Conservation (phyloP, 2,888 invertebrate genomes). For the Pomacea canaliculata region DNA sequence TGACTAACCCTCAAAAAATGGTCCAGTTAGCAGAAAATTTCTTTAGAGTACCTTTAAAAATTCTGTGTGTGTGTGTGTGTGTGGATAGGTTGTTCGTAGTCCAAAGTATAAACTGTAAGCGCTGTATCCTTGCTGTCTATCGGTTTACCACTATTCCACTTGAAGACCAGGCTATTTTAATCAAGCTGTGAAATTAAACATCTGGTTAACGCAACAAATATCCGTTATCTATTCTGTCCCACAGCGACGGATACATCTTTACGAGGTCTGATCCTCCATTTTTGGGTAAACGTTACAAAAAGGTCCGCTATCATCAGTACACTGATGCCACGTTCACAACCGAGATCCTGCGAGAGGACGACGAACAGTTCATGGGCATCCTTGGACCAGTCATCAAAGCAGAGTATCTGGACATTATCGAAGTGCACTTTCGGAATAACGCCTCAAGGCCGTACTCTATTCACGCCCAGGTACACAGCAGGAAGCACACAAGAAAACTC, state of each 20-base stretch:
- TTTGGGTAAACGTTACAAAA: constrained; percentile 15
- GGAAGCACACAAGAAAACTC: too few species aligned
- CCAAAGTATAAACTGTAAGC: too few species aligned
- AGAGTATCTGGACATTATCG: constrained; percentile 32
- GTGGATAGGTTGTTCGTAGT: too few species aligned
- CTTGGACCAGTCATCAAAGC: constrained; percentile 34
- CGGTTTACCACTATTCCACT: too few species aligned
- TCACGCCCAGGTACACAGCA: constrained; percentile 2
- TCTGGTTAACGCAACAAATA: too few species aligned
- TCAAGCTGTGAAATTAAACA: too few species aligned
- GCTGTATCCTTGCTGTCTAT: too few species aligned
- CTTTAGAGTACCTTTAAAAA: too few species aligned
- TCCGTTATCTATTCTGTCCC: background rate
- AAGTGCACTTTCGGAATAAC: constrained; percentile 17
- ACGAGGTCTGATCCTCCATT: constrained; percentile 3
- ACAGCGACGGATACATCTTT: constrained; percentile 13
- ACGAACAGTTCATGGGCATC: constrained; percentile 29
- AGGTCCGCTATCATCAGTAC: constrained; percentile 23
- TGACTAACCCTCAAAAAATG: too few species aligned
- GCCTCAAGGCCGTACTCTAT: constrained; percentile 17
- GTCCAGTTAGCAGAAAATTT: too few species aligned
- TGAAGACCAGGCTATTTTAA: too few species aligned
- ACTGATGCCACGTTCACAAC: constrained; percentile 14
- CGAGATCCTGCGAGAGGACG: constrained; percentile 11
- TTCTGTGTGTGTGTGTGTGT: too few species aligned